Evolutionary conservation across 2,113 vertebrate genomes (phyloP), one percentile per base, ranked within the genome.

Genomic region (Hippocampus abdominalis): DNA sequence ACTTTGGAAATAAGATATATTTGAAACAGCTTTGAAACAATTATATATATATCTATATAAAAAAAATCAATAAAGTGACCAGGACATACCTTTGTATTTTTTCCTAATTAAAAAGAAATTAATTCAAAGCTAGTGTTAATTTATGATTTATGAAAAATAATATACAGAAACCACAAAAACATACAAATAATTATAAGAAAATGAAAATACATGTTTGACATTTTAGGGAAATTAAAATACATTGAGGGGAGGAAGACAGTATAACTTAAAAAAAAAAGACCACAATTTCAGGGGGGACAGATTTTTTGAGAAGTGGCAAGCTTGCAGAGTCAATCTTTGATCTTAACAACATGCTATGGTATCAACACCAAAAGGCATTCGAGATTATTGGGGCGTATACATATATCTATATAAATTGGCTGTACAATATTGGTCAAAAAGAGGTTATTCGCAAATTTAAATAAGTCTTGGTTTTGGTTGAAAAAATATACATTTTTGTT

Each of bases 51-150:
- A 81, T 87, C 81, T 80, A 80, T 87, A 89, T 84, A 89, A 80
- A 77, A 82, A 88, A 86, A 91, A 83, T 91, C 89, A 84, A 84
- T 92, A 92, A 91, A 93, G 92, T 91, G 93, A 91, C 92, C 90
- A 87, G 90, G 89, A 91, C 85, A 84, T 85, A 84, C 74, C 80
- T 83, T 76, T 71, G 60, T 68, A 85, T 84, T 77, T 68, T 79
- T 79, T 79, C 74, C 77, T 60, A 84, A 82, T 82, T 87, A 83
- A 62, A 88, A 88, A 32, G 87, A 91, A 87, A 86, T 90, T 91
- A 93, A 93, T 93, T 94, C 93, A 94, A 96, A 95, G 91, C 93
- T 95, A 92, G 90, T 95, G 94, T 96, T 94, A 95, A 95, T 89
- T 93, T 88, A 93, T 93, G 92, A 78, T 88, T 64, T 23, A 36